Conservation (phyloP, 2,888 invertebrate species). For the Agriopis marginaria region DNA sequence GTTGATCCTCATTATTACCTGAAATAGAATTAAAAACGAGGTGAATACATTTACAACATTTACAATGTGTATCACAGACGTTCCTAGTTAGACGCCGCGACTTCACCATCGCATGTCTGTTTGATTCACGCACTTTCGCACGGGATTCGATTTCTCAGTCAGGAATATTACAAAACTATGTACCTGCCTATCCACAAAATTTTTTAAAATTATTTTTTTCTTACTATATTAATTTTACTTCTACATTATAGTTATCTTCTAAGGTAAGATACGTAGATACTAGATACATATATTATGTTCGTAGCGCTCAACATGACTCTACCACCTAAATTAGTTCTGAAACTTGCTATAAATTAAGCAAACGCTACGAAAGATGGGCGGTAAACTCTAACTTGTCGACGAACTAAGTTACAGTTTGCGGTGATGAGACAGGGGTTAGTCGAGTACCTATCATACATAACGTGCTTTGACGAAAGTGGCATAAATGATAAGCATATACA, state of each 20-base stretch:
- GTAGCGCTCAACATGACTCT: constrained; percentile 4
- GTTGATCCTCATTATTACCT: constrained; percentile 79
- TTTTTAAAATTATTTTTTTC: too few relatives aligned
- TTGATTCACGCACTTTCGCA: too few relatives aligned
- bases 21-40: constrained; percentile 52
- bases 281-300: neutral
- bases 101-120: too few relatives aligned
- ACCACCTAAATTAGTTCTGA: constrained; percentile 15
- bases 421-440: constrained; percentile 29
- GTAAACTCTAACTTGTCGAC: constrained; percentile 31
- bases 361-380: constrained; percentile 19
- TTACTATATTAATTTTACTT: too few relatives aligned
- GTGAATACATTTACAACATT: constrained; percentile 3
- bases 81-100: too few relatives aligned
- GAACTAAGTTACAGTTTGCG: constrained; percentile 38
- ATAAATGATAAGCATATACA: too few relatives aligned
- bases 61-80: too few relatives aligned
- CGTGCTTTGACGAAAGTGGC: too few relatives aligned
- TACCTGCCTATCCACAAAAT: neutral
- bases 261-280: too few relatives aligned
- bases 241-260: too few relatives aligned
- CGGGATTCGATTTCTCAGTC: neutral
- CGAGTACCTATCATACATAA: constrained; percentile 2
- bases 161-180: neutral
- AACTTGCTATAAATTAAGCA: constrained; percentile 21